Evolutionary conservation across 2,113 vertebrate genomes (phyloP), one percentile per base, ranked within the genome.

Genomic region (Illadopsis cleaveri): DNA sequence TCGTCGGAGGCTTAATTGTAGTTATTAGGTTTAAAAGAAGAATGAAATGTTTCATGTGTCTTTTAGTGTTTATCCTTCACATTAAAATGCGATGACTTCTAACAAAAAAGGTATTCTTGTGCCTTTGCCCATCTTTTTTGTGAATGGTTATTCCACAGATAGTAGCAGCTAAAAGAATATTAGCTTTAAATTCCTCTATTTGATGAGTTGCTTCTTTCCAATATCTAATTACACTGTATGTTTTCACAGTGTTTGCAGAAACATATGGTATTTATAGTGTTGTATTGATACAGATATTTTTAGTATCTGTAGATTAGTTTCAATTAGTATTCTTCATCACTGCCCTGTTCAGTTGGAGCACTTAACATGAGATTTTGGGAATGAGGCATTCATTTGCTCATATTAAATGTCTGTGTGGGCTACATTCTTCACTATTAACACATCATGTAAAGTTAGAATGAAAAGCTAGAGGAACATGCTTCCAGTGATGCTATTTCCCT

Each of bases 201-300:
- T 82, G 44, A 54, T 58, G 48, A 58, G 31, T 66, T 91, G 21
- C 56, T 87, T 86, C 60, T 94, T 94, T 51, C 30, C 44, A 56
- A 6, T 71, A 51, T 56, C 53, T 68, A 71, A 84, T 93, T 89
- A 53, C 14, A 5, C 10, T 47, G 23, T 86, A 23, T 57, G 48
- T 93, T 91, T 96, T 79, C 48, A 48, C 20, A 82, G 53, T 85
- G 62, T 85, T 93, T 89, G 53, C 1, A 1, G 54, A 91, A 93
- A 38, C 68, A 31, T 22, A 13, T 0, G 10, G 22, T 90, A 47
- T 82, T 95, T 96, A 62, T 60, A 94, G 56, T 2, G 1, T 83
- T 61, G n/a, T 56, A 78, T 93, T 89, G 64, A 66, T 94, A 91
- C 6, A 30, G 71, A 35, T 90, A 91, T 80, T 94, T 96, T 95